phyloP scores from a whole-genome alignment of 2,888 invertebrate species.

The Drosophila tanythrix region DNA sequence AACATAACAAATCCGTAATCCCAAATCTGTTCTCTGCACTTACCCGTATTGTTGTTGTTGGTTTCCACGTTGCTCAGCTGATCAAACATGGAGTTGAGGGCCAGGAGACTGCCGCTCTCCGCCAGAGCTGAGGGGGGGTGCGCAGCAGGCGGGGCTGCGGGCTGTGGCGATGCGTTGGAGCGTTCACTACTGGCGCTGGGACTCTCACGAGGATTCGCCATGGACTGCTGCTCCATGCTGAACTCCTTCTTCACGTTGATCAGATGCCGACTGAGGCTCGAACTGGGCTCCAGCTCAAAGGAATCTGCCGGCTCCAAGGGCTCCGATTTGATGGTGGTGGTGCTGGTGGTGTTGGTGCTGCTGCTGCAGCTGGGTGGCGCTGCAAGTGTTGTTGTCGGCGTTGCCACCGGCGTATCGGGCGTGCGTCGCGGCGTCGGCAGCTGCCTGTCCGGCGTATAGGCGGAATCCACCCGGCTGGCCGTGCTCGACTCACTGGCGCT shows the following conservation, averaged over 20 bases:
- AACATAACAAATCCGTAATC: neutral
- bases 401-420: conserved; percentile 49
- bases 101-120: conserved; percentile 87
- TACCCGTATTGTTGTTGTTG: conserved; percentile 56
- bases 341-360: conserved; percentile 28
- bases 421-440: conserved; percentile 64
- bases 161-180: conserved; percentile 89
- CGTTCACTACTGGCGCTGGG: conserved; percentile 89
- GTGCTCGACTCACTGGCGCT: conserved; percentile 96
- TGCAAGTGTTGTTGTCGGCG: conserved; percentile 41
- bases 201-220: conserved; percentile 85
- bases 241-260: conserved; percentile 86
- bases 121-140: conserved; percentile 80
- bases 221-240: conserved; percentile 60
- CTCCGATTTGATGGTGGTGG: conserved; percentile 80
- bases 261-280: conserved; percentile 66
- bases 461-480: conserved; percentile 90
- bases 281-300: conserved; percentile 31
- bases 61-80: conserved; percentile 84
- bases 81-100: conserved; percentile 95
- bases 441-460: conserved; percentile 91
- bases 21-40: neutral
- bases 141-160: conserved; percentile 54
- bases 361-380: conserved; percentile 80
- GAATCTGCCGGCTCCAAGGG: conserved; percentile 72